A percentile compares a stretch with the other conserved stretches of the same genome.
Conservation (phyloP, 2,888 invertebrate species). For the Eristalinus sepulchralis region DNA sequence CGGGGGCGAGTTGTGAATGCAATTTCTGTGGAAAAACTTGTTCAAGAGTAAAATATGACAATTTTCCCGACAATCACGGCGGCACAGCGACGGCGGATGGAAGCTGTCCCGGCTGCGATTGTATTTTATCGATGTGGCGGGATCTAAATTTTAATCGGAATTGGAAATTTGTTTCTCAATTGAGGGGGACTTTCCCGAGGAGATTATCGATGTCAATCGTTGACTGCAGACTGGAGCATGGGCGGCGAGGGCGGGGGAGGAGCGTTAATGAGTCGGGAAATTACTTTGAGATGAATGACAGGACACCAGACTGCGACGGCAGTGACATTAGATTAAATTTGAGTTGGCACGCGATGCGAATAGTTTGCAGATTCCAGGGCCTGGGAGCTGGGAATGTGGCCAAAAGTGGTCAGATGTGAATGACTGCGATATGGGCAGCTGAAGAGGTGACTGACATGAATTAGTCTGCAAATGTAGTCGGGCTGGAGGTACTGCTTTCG, state of each 20-base stretch:
- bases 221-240: slow-evolving; percentile 17
- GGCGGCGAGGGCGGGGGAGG: not conserved
- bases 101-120: slow-evolving; percentile 33
- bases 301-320: not conserved
- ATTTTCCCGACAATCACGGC: slow-evolving; percentile 36
- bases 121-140: slow-evolving; percentile 55
- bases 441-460: not conserved
- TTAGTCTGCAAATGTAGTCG: not conserved
- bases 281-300: slow-evolving; percentile 12
- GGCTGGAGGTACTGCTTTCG: too few species aligned
- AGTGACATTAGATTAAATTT: not conserved
- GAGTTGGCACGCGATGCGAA: not conserved
- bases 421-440: not conserved
- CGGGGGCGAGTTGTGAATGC: not conserved
- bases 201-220: slow-evolving; percentile 60
- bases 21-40: slow-evolving; percentile 34
- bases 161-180: slow-evolving; percentile 42
- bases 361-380: not conserved
- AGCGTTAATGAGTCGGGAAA: slow-evolving; percentile 32
- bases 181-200: not conserved
- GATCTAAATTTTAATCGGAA: slow-evolving; percentile 67
- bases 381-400: not conserved
- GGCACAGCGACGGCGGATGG: not conserved
- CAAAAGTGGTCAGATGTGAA: not conserved
- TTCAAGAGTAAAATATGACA: slow-evolving; percentile 66